Conservation (phyloP, 2,888 invertebrate genomes). For the Gortyna flavago region DNA sequence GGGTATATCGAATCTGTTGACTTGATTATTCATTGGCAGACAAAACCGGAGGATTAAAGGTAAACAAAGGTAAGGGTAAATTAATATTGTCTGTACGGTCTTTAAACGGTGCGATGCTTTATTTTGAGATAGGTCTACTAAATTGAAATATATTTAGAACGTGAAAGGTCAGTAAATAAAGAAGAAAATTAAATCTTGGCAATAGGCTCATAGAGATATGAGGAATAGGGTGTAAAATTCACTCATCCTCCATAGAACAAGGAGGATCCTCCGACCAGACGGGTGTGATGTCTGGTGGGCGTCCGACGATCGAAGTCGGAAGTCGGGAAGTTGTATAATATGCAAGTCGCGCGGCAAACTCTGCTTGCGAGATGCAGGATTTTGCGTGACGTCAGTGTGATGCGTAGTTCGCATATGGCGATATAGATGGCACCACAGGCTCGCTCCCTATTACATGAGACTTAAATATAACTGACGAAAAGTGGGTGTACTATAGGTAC, state of each 20-base stretch:
- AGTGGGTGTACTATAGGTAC: neutral
- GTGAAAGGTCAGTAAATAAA: neutral
- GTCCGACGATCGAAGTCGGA: neutral
- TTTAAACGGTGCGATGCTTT: constrained; percentile 13
- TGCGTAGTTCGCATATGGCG: neutral
- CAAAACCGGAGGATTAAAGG: constrained; percentile 60
- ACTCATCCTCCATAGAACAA: neutral
- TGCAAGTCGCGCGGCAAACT: neutral
- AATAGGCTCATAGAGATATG: neutral
- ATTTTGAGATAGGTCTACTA: constrained; percentile 24
- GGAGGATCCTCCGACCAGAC: neutral
- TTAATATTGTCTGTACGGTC: constrained; percentile 22
- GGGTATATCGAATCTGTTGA: constrained; percentile 72
- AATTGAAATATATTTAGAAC: constrained; percentile 6
- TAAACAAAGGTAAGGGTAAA: constrained; percentile 32
- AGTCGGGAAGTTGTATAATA: neutral
- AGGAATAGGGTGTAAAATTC: neutral
- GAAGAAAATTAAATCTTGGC: neutral
- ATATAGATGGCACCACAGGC: no score
- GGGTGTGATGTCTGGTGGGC: neutral
- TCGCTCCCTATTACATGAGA: neutral
- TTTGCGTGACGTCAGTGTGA: neutral
- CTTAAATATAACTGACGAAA: neutral
- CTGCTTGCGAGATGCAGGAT: neutral
- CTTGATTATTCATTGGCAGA: constrained; percentile 74